Percentiles rank a stretch among this genome's conserved stretches.
Evolutionary conservation across 2,797 vertebrate species (phyloP).

Genomic region (Vespertilio murinus): DNA sequence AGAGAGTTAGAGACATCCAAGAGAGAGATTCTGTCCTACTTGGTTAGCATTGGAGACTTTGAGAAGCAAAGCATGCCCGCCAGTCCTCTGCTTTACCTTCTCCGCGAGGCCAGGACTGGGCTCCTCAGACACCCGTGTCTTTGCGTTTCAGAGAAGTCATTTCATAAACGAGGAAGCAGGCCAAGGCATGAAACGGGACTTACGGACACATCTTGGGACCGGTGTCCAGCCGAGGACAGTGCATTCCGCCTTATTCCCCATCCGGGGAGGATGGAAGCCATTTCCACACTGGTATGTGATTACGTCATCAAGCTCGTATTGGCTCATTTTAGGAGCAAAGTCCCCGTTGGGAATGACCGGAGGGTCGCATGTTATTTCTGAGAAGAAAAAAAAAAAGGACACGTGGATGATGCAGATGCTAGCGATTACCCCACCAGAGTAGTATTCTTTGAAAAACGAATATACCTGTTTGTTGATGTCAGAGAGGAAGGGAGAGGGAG

Average conservation of each 20-base stretch:
- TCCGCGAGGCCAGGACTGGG: neutral
- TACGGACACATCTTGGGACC: slow-evolving; percentile 78
- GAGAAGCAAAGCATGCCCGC: neutral
- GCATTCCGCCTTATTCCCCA: slow-evolving; percentile 36
- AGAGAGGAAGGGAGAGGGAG: neutral
- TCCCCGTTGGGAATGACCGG: slow-evolving; percentile 74
- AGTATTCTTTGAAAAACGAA: no score
- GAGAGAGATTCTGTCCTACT: neutral
- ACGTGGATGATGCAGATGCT: neutral
- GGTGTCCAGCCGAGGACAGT: slow-evolving; percentile 77
- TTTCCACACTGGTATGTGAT: slow-evolving; percentile 48
- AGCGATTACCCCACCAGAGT: neutral
- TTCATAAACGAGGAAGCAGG: neutral
- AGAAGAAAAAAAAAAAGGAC: slow-evolving; percentile 36
- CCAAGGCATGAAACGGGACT: slow-evolving; percentile 55
- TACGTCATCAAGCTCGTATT: neutral
- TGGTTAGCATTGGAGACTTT: neutral
- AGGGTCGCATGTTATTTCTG: slow-evolving; percentile 76
- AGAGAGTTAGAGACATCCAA: no score
- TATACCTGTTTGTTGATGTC: no score
- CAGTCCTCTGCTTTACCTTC: neutral
- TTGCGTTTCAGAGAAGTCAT: neutral
- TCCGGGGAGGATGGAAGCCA: slow-evolving; percentile 63
- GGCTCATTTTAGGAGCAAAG: neutral
- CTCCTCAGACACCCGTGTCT: neutral